Evolutionary conservation across 2,888 invertebrate genomes (phyloP).

Genomic region (Cacoxenus indagator): DNA sequence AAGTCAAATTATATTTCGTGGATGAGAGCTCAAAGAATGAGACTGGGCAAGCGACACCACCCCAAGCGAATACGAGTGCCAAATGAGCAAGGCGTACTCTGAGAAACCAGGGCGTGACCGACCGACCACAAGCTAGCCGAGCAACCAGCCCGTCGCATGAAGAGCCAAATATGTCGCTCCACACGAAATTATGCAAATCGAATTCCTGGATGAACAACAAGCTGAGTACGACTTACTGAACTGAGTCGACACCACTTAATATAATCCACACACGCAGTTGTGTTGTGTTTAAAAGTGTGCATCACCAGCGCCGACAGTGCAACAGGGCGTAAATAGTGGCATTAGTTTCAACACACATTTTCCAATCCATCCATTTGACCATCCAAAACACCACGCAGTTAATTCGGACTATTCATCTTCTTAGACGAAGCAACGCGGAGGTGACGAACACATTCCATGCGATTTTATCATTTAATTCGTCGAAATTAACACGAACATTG

Average conservation of each 20-base stretch:
- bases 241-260: background rate
- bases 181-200: slow-evolving; percentile 62
- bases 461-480: slow-evolving; percentile 71
- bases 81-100: slow-evolving; percentile 53
- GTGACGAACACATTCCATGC: slow-evolving; percentile 15
- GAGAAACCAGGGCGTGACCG: background rate
- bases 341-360: slow-evolving; percentile 59
- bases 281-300: background rate
- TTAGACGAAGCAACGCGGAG: background rate
- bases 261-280: background rate
- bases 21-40: slow-evolving; percentile 32
- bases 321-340: slow-evolving; percentile 49
- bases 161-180: slow-evolving; percentile 10
- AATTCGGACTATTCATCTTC: background rate
- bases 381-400: background rate
- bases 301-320: slow-evolving; percentile 34
- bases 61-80: slow-evolving; percentile 25
- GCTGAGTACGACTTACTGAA: background rate
- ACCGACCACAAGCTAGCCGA: background rate
- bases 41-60: slow-evolving; percentile 19
- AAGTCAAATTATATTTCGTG: slow-evolving; percentile 55
- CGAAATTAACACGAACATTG: slow-evolving; percentile 71
- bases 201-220: slow-evolving; percentile 13
- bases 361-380: slow-evolving; percentile 38
- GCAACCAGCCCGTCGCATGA: slow-evolving; percentile 10